Conservation (phyloP, 2,888 invertebrate genomes). For the Dynastes grantii region DNA sequence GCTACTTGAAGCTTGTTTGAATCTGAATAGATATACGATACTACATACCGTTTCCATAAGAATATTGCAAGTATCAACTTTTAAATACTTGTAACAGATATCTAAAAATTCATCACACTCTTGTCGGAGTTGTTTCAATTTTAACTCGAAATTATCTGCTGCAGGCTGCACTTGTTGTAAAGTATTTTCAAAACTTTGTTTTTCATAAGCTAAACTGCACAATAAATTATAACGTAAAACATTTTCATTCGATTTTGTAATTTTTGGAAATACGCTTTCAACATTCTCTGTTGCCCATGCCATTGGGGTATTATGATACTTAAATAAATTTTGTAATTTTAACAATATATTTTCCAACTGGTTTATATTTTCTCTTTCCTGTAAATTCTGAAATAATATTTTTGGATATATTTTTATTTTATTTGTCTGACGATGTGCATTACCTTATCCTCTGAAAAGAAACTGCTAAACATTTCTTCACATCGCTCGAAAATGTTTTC, state of each 20-base stretch:
- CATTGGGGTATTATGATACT: conserved; percentile 1
- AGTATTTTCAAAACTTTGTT: neutral
- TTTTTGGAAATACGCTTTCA: neutral
- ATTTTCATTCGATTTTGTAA: conserved; percentile 24
- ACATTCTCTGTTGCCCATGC: conserved; percentile 4
- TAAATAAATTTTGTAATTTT: conserved; percentile 19
- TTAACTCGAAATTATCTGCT: neutral
- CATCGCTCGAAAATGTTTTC: conserved; percentile 1
- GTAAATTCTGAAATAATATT: neutral
- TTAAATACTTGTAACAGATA: conserved; percentile 2
- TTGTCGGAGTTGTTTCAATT: neutral
- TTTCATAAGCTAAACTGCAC: conserved; percentile 25
- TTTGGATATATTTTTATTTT: neutral
- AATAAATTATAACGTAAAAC: conserved; percentile 20
- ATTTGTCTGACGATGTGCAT: neutral
- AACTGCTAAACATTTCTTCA: neutral
- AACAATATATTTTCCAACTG: conserved; percentile 18
- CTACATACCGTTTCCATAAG: conserved; percentile 18
- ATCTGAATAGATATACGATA: neutral
- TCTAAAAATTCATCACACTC: conserved; percentile 21
- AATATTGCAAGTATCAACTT: neutral
- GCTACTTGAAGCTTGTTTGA: too few relatives aligned
- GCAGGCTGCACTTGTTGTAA: neutral
- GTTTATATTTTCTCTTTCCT: neutral
- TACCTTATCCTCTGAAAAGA: conserved; percentile 11